Conservation (phyloP, 2,113 vertebrate genomes). For the Pelmatolapia mariae region DNA sequence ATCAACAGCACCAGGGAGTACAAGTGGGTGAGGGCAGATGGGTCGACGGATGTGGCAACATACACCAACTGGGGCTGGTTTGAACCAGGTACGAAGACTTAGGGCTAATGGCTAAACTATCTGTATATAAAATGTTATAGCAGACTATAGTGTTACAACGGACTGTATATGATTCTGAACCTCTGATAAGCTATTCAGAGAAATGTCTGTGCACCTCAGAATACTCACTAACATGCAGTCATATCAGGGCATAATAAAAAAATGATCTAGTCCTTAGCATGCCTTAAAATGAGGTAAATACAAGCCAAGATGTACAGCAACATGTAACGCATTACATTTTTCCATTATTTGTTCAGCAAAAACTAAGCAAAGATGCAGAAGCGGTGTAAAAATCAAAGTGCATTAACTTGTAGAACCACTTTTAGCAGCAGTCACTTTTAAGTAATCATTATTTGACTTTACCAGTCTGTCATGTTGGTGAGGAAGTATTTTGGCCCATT, state of each 20-base stretch:
- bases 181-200: not conserved
- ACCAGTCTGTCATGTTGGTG: not conserved
- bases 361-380: not conserved
- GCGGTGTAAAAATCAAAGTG: not conserved
- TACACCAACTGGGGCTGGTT: slow-evolving; percentile 86
- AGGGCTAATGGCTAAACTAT: not conserved
- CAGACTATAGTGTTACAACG: not conserved
- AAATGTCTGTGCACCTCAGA: not conserved
- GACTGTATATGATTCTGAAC: not conserved
- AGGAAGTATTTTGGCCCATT: not conserved
- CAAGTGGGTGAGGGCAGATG: slow-evolving; percentile 74
- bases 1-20: slow-evolving; percentile 78
- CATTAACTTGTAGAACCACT: not conserved
- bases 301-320: not conserved
- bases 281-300: not conserved
- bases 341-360: not conserved
- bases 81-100: slow-evolving; percentile 77
- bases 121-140: not conserved
- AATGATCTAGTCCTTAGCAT: not conserved
- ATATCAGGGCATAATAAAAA: not conserved
- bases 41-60: slow-evolving; percentile 53
- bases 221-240: not conserved
- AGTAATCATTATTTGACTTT: not conserved
- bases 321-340: not conserved
- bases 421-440: not conserved